Evolutionary conservation across 2,888 invertebrate species (phyloP), one percentile per base, ranked within the genome.

Genomic region (Andricus quercusramuli): DNA sequence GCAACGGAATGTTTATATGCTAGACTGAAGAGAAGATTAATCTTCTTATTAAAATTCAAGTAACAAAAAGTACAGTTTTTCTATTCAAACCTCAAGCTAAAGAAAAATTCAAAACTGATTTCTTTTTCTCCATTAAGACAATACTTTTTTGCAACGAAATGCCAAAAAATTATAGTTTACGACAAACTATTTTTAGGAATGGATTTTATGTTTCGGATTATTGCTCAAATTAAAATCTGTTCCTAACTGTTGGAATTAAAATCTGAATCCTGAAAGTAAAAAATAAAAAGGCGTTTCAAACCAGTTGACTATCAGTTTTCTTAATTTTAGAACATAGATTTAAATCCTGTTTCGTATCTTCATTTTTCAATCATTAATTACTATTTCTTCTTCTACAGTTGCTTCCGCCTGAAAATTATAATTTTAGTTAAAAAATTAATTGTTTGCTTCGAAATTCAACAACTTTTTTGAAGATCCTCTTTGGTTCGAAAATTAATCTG

Each of bases 41-140:
- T 56, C 74, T 56, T 74, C 74, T 32, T 17, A 56, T 74, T n/a
- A 74, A 74, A 74, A 74, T 56, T 17, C 9, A 44, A 68, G 41
- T 68, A 25, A 47, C 44, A 68, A 68, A 68, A 32, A 11, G 2
- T 56, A 13, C 32, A 74, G 74, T 51, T 29, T 74, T 74, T 67
- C 22, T 67, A 67, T 67, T 51, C 20, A 56, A 56, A 29, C 29
- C 51, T 70, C n/a, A 51, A 74, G 56, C 32, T n/a, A 20, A 56
- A 37, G n/a, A 9, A 32, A 70, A 56, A n/a, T 56, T 32, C 32
- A 20, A 8, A 74, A 62, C 62, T 25, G 62, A 25, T 0, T 13
- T 74, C 32, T 11, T 25, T 70, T 70, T 51, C 20, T 56, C 22
- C 13, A 74, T 74, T 25, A 3, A 70, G 51, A 56, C 74, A 74